Base-by-base conservation (phyloP, 1,140 invertebrate genomes). In the Drosophila lini region DNA sequence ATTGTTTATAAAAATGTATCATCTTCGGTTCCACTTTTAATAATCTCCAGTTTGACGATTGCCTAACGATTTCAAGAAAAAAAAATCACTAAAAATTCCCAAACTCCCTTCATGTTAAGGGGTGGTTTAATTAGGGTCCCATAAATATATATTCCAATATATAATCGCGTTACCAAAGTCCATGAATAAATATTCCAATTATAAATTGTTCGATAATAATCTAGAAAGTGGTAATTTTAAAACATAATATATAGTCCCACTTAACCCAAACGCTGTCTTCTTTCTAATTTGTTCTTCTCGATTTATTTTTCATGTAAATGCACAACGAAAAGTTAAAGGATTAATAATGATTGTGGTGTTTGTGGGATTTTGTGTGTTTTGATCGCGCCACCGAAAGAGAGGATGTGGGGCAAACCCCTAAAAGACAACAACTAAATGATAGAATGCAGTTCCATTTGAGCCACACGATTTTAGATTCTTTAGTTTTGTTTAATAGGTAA, bases 401-500 rank as follows among this genome's bases (percentile, higher is more conserved):
- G 19, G 13, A 10, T 28, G 8, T 31, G 34, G 48, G 19, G 15
- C 22, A 31, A 62, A 25, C 60, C 34, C 34, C 16, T 19, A 42
- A 34, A 31, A 13, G 25, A 13, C n/a, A 32, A 28, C 45, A 42
- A 25, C 28, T 56, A 64, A 81, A 81, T 32, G 8, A 50, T 16
- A 70, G 50, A 85, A 85, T 42, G 55, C 62, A 61, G 55, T n/a
- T 32, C 57, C 61, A 42, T 45, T 68, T 57, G 28, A 50, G 64
- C 55, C 47, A 71, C 52, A 38, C 40, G n/a, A 40, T 25, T 57
- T 62, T 16, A 11, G 61, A 48, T 71, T 75, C 71, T 50, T 28
- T 64, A 16, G 73, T 36, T 80, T 64, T 45, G 74, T 86, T 88
- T 83, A 89, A 83, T 78, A 80, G 77, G 80, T 88, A 80, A 80